Base-by-base conservation (phyloP, 2,797 vertebrate species). In the Perodicticus potto region DNA sequence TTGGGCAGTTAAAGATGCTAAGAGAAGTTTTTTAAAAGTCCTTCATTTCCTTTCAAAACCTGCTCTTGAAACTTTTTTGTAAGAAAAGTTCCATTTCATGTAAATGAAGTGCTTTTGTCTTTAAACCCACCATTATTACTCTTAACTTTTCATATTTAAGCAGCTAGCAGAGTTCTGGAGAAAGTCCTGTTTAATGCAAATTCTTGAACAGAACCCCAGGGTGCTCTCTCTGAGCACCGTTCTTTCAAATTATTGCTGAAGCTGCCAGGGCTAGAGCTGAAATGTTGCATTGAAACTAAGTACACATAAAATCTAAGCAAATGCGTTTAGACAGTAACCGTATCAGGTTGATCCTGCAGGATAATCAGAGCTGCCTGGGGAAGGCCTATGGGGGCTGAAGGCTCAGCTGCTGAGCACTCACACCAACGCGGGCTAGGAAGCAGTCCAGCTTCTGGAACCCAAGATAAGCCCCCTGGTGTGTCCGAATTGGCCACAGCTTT, bases 111-210 rank as follows among this genome's bases (percentile, higher is more conserved):
- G 37, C 3, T 92, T 95, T 81, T 81, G 12, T 91, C 55, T 86
- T 90, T 90, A 61, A 32, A 14, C 7, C 5, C 37, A 49, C 13
- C 45, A 63, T 90, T 87, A 14, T 14, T 23, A 40, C 40, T 70
- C 43, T 63, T 67, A 49, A 40, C 22, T 80, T 86, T 45, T 81
- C 65, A 59, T 77, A 85, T n/a, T 37, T 53, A 83, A 80, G 76
- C 92, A 86, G 37, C 49, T 86, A 20, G 25, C 49, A n/a, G 45
- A 69, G 32, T 82, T 93, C 63, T n/a, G 3, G 53, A 84, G 19
- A 73, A 95, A 53, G n/a, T 22, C 12, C 37, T 91, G 80, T 37
- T 73, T 86, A 94, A 93, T 34, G 87, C 80, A 70, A 32, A 86
- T 63, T 34, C 29, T 82, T 84, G 43, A 89, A 89, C 49, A 86